Conservation (phyloP, 2,797 vertebrate genomes). For the Poeciliopsis turneri region DNA sequence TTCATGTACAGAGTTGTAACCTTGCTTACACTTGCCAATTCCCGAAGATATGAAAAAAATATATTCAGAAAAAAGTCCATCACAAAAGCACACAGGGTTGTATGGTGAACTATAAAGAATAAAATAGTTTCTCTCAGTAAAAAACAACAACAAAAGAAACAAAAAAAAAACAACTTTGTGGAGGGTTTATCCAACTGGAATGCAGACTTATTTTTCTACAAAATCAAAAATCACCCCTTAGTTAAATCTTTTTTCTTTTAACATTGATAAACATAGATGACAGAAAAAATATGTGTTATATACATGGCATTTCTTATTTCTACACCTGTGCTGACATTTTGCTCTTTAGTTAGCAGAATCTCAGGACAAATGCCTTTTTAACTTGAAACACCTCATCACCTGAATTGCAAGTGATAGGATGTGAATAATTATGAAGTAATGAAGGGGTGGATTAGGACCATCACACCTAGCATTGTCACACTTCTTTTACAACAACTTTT, state of each 20-base stretch:
- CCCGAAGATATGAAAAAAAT: slow-evolving; percentile 41
- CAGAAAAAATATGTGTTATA: slow-evolving; percentile 18
- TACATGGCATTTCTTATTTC: slow-evolving; percentile 14
- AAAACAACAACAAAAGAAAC: neutral
- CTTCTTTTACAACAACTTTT: slow-evolving; percentile 33
- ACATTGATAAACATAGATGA: neutral
- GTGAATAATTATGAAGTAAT: slow-evolving; percentile 49
- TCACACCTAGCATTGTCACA: slow-evolving; percentile 11
- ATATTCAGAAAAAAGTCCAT: slow-evolving; percentile 36
- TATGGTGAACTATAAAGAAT: neutral
- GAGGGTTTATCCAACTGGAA: neutral
- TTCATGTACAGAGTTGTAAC: slow-evolving; percentile 61
- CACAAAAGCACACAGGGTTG: slow-evolving; percentile 28
- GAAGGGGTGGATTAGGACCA: slow-evolving; percentile 14
- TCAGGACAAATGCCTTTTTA: slow-evolving; percentile 46
- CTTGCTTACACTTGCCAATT: slow-evolving; percentile 45
- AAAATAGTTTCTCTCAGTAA: slow-evolving; percentile 30
- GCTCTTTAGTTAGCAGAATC: slow-evolving; percentile 35
- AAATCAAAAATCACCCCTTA: neutral
- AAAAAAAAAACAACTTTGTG: slow-evolving; percentile 1
- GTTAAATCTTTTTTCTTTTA: slow-evolving; percentile 9
- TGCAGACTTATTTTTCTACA: neutral
- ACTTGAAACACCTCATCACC: slow-evolving; percentile 49
- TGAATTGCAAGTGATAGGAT: slow-evolving; percentile 52
- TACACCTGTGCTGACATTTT: slow-evolving; percentile 22